phyloP scores from a whole-genome alignment of 2,113 vertebrate genomes.

The Gallinago paraguaiae region DNA sequence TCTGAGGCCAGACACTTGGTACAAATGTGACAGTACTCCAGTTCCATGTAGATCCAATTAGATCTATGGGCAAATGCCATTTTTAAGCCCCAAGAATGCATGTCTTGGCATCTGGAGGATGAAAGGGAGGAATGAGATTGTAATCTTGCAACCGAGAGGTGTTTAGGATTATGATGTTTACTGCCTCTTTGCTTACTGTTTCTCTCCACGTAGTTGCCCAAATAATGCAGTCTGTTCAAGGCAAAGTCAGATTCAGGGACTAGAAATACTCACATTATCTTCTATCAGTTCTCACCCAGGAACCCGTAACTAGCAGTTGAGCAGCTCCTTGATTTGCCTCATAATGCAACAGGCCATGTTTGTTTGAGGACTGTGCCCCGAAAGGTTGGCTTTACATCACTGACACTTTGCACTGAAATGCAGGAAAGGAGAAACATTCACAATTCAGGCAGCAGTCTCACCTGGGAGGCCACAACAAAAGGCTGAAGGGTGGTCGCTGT shows the following conservation, averaged over 20 bases:
- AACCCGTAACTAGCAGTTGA: neutral
- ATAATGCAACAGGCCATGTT: neutral
- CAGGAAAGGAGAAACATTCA: neutral
- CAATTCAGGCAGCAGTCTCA: neutral
- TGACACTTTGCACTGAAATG: neutral
- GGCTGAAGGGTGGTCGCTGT: neutral
- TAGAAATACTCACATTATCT: neutral
- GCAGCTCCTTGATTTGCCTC: neutral
- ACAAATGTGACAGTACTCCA: neutral
- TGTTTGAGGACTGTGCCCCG: neutral
- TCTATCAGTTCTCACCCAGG: neutral
- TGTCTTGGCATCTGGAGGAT: neutral
- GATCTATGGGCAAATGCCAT: neutral
- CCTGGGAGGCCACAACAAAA: neutral
- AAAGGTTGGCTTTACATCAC: neutral
- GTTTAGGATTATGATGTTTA: neutral
- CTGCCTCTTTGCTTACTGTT: neutral
- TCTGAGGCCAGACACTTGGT: neutral
- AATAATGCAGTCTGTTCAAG: neutral
- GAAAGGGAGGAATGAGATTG: rapidly evolving
- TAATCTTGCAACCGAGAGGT: neutral
- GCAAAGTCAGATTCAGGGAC: neutral
- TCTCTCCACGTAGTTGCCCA: neutral
- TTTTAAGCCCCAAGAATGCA: neutral
- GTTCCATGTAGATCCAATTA: neutral